Evolutionary conservation across 1,140 invertebrate genomes (phyloP).

Genomic region (Heliothis subflexa): DNA sequence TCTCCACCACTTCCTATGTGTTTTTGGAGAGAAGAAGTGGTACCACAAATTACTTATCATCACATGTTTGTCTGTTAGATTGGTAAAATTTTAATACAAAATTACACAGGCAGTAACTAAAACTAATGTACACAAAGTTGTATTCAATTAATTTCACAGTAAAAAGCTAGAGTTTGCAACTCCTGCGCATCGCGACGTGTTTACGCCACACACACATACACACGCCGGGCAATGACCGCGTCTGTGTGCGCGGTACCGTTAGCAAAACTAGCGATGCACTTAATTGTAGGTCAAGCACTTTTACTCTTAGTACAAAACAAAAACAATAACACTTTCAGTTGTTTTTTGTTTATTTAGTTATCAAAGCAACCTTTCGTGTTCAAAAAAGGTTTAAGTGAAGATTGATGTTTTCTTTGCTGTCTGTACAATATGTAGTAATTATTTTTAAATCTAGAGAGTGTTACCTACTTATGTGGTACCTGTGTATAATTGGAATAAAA

Average conservation of each 20-base stretch:
- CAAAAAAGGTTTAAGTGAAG: background rate
- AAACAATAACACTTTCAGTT: constrained; percentile 37
- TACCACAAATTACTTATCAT: too few species aligned
- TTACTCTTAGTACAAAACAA: constrained; percentile 39
- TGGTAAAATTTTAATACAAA: too few species aligned
- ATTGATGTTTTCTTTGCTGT: constrained; percentile 26
- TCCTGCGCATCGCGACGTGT: constrained; percentile 51
- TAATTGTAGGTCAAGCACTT: constrained; percentile 46
- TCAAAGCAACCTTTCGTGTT: constrained; percentile 29
- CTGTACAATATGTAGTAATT: constrained; percentile 26
- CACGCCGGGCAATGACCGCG: constrained; percentile 50
- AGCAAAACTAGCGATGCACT: constrained; percentile 58
- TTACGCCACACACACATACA: constrained; percentile 39
- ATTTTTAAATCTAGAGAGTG: constrained; percentile 23
- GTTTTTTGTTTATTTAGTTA: constrained; percentile 7
- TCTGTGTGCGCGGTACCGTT: constrained; percentile 72
- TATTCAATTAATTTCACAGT: background rate
- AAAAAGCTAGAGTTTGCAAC: constrained; percentile 43
- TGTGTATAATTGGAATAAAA: constrained; percentile 32
- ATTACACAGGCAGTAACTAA: too few species aligned
- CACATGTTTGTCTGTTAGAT: too few species aligned
- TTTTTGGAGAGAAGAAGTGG: too few species aligned
- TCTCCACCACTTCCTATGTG: too few species aligned
- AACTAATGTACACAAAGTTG: too few species aligned
- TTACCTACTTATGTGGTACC: constrained; percentile 14